Evolutionary conservation across 2,113 vertebrate genomes (phyloP).

Genomic region (Microtus pennsylvanicus): DNA sequence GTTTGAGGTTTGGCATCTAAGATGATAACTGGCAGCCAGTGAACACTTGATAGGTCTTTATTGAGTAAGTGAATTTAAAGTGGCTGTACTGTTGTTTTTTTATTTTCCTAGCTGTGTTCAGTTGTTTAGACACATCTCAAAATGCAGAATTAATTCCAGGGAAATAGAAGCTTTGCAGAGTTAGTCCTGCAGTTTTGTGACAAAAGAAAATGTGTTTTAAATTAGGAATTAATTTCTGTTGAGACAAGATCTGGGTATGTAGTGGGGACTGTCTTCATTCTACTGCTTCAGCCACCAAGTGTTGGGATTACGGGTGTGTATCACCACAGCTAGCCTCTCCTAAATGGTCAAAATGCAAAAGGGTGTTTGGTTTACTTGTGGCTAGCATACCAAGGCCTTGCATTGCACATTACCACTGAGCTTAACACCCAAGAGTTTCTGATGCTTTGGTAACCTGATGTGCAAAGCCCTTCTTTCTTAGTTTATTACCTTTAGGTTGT

Average conservation of each 20-base stretch:
- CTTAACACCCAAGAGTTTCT: background rate
- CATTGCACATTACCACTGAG: background rate
- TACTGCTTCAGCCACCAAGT: background rate
- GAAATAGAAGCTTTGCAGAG: background rate
- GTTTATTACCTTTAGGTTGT: conserved; percentile 9
- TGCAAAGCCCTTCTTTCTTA: background rate
- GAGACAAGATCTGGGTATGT: background rate
- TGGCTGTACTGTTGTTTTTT: background rate
- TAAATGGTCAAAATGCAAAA: background rate
- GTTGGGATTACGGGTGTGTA: background rate
- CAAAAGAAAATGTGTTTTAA: background rate
- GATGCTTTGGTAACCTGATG: background rate
- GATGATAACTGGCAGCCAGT: background rate
- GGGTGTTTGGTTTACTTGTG: background rate
- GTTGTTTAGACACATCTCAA: background rate
- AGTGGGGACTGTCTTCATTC: background rate
- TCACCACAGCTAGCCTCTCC: background rate
- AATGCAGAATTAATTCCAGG: background rate
- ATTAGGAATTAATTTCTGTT: background rate
- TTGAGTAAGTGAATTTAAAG: conserved; percentile 9
- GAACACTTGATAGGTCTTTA: background rate
- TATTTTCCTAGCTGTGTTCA: background rate
- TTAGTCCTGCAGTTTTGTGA: background rate
- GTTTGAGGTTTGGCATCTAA: conserved; percentile 28
- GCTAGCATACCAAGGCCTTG: background rate